Conservation (phyloP, 2,113 vertebrate genomes). For the Calyptommatus sinebrachiatus region DNA sequence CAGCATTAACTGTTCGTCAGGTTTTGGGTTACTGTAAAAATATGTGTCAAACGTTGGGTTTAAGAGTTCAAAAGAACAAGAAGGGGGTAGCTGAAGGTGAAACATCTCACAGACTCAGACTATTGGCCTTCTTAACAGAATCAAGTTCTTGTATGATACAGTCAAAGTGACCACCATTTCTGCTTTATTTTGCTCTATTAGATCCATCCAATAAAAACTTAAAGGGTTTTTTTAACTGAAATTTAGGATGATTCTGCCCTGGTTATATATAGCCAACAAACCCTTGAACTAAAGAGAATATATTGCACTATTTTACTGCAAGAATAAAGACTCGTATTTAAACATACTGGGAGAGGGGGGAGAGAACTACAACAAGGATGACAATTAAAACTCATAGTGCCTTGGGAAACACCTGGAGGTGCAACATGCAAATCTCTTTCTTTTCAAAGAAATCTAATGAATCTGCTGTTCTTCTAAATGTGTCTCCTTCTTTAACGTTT, state of each 20-base stretch:
- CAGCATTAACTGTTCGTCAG: conserved; percentile 26
- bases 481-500: no score
- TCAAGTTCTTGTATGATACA: not conserved
- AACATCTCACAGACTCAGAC: not conserved
- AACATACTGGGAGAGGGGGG: no score
- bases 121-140: not conserved
- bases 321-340: no score
- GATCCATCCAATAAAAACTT: not conserved
- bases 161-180: not conserved
- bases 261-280: not conserved
- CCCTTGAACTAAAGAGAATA: no score
- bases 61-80: conserved; percentile 55
- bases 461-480: no score
- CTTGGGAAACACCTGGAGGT: no score
- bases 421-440: no score
- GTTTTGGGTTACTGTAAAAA: conserved; percentile 60
- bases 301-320: no score
- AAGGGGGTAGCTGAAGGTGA: not conserved
- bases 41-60: conserved; percentile 23
- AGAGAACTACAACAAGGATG: no score
- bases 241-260: not conserved
- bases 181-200: not conserved
- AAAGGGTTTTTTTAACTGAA: not conserved
- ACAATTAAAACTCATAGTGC: no score
- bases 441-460: no score